phyloP scores from a whole-genome alignment of 2,797 vertebrate species.

The Adrianichthys oophorus region DNA sequence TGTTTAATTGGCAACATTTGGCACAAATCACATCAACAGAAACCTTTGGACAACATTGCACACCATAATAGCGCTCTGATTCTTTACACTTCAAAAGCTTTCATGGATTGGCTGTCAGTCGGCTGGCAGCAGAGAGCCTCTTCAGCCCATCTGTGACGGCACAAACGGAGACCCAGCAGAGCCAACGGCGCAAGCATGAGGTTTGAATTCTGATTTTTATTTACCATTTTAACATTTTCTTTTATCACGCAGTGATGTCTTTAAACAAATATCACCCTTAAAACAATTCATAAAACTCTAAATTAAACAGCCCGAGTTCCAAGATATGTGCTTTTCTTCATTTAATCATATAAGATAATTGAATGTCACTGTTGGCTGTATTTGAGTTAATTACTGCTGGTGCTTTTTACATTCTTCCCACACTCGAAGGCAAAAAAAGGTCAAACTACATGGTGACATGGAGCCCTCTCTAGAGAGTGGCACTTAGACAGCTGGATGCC shows the following conservation, averaged over 20 bases:
- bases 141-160: conserved; percentile 36
- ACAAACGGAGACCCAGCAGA: conserved; percentile 5
- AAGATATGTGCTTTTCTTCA: conserved; percentile 36
- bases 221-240: too few species aligned
- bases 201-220: too few species aligned
- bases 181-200: too few species aligned
- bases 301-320: conserved; percentile 20
- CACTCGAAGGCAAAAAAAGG: conserved; percentile 22
- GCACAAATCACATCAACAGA: conserved; percentile 21
- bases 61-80: conserved; percentile 36
- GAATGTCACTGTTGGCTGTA: conserved; percentile 24
- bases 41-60: conserved; percentile 39
- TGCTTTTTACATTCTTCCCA: conserved; percentile 35
- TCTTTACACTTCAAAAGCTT: conserved; percentile 70
- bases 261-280: background rate
- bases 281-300: conserved; percentile 35
- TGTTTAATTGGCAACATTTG: conserved; percentile 14
- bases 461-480: conserved; percentile 23
- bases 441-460: conserved; percentile 32
- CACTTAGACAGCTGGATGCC: conserved; percentile 11
- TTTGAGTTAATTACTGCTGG: conserved; percentile 52
- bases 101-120: conserved; percentile 52
- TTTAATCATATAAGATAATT: conserved; percentile 43
- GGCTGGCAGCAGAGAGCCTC: conserved; percentile 64
- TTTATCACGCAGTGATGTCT: too few species aligned